Percentiles rank a stretch among this genome's conserved stretches.
phyloP scores from a whole-genome alignment of 2,888 invertebrate genomes.

The Phyllotreta striolata region DNA sequence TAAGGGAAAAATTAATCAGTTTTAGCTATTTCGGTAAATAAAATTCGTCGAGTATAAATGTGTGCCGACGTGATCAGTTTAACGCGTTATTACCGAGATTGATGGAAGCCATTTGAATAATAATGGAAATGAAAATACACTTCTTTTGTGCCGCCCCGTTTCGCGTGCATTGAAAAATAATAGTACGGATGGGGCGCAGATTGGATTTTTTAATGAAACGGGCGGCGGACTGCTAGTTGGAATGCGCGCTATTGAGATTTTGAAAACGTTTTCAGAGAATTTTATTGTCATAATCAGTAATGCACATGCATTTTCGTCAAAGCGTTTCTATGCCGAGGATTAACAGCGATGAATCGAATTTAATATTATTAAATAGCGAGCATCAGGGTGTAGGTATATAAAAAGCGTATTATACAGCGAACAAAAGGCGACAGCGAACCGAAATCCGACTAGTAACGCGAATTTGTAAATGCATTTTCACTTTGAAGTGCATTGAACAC shows the following conservation, averaged over 20 bases:
- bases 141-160: slow-evolving; percentile 7
- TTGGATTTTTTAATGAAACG: slow-evolving; percentile 22
- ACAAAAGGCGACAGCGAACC: too few species aligned
- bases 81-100: slow-evolving; percentile 16
- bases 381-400: too few species aligned
- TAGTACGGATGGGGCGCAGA: slow-evolving; percentile 15
- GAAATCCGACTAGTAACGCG: too few species aligned
- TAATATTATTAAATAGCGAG: too few species aligned
- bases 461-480: too few species aligned
- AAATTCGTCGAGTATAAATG: neutral
- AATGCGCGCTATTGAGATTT: slow-evolving; percentile 12
- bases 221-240: slow-evolving; percentile 4
- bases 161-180: slow-evolving; percentile 18
- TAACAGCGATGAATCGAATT: too few species aligned
- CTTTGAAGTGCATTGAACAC: too few species aligned
- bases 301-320: too few species aligned
- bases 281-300: slow-evolving; percentile 11
- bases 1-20: too few species aligned
- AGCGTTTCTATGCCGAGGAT: too few species aligned
- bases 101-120: slow-evolving; percentile 24
- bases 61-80: slow-evolving; percentile 11
- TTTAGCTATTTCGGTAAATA: neutral
- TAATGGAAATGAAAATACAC: slow-evolving; percentile 23
- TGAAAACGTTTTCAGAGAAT: slow-evolving; percentile 16
- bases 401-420: too few species aligned